Evolutionary conservation across 2,113 vertebrate species (phyloP), one percentile per base, ranked within the genome.

Genomic region (Hippolais icterina): DNA sequence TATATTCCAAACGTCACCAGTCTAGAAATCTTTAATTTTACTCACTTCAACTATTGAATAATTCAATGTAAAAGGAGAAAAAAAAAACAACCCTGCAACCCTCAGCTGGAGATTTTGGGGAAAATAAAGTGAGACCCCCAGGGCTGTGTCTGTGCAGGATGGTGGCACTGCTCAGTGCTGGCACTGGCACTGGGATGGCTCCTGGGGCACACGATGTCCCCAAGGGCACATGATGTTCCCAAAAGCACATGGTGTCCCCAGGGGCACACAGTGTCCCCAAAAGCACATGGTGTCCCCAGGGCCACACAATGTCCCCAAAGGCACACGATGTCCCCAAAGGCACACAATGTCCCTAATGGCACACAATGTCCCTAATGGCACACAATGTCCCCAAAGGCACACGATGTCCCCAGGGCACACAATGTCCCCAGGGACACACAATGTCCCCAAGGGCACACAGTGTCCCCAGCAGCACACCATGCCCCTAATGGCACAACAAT

Each of bases 11-110:
- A 76, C 27, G 6, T 64, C 76, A 75, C 68, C 63, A 83, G 64
- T 27, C 92, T 85, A 94, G 79, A 93, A 87, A 93, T 86, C 93
- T 97, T 88, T 87, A 96, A 96, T 95, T 95, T 89, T 93, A 79
- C 75, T 70, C 92, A 79, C 87, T 96, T 92, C 60, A 72, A 6
- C 60, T 47, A 78, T 46, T 89, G 71, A 76, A 90, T 94, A 94
- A 93, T 95, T 96, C 83, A 89, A 90, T 49, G 70, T 52, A 52
- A 94, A 89, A 75, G 66, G 63, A 70, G 69, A 10, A 72, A 50
- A 49, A 35, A 11, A 19, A 1, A 5, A 39, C 17, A 80, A 33
- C 53, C 46, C 75, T 61, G 60, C 75, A 68, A 49, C 5, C 22
- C n/a, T 28, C 22, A 5, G 18, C 7, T 71, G 0, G 15, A 76